Conservation (phyloP, 2,888 invertebrate genomes). For the Ernsta delagoae region DNA sequence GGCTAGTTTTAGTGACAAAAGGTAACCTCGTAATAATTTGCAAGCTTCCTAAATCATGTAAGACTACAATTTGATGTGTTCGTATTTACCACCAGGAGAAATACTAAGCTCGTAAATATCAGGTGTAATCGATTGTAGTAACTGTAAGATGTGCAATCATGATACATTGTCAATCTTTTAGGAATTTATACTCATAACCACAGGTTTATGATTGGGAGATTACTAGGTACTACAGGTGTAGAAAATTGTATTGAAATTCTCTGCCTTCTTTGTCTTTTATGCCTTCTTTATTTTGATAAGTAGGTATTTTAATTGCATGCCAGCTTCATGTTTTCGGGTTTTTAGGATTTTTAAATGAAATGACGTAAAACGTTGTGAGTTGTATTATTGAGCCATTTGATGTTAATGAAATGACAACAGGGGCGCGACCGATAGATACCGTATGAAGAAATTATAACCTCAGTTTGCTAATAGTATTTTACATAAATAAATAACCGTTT, state of each 20-base stretch:
- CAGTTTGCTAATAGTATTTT: neutral
- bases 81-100: neutral
- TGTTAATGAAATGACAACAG: neutral
- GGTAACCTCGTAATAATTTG: conserved; percentile 32
- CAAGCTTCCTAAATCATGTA: conserved; percentile 18
- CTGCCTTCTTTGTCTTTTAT: neutral
- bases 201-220: conserved; percentile 8
- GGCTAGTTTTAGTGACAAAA: conserved; percentile 32
- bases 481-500: neutral
- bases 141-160: conserved; percentile 55
- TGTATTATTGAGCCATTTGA: neutral
- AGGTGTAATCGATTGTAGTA: conserved; percentile 64
- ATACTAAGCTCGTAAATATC: conserved; percentile 54
- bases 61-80: conserved; percentile 11
- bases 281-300: too few species aligned
- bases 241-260: neutral
- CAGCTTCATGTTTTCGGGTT: too few species aligned
- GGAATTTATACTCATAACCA: conserved; percentile 49
- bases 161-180: conserved; percentile 63
- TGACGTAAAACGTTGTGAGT: neutral
- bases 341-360: neutral
- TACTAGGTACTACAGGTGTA: neutral
- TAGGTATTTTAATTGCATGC: too few species aligned
- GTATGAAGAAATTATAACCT: neutral
- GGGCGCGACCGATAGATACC: neutral